Evolutionary conservation across 2,797 vertebrate species (phyloP).

Genomic region (Xyrichtys novacula): DNA sequence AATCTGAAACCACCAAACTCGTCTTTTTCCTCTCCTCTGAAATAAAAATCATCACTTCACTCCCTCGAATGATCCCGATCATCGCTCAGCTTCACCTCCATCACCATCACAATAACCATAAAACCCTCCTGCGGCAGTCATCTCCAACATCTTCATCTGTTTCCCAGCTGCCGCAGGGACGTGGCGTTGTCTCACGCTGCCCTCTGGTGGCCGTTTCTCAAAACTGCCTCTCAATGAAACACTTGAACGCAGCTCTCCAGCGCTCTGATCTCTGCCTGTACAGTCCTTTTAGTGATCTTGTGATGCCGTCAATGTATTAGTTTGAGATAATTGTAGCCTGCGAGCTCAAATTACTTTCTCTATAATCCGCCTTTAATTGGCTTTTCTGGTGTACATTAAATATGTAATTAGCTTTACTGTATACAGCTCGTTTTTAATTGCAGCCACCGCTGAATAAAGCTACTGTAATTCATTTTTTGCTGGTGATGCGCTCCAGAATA

Average conservation of each 20-base stretch:
- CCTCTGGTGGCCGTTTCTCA: constrained; percentile 51
- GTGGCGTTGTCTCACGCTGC: constrained; percentile 26
- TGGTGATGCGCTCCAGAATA: constrained; percentile 51
- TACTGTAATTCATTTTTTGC: constrained; percentile 66
- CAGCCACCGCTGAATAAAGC: constrained; percentile 57
- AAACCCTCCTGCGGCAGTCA: constrained; percentile 28
- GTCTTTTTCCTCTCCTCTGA: background rate
- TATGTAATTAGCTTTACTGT: constrained; percentile 73
- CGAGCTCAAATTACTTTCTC: constrained; percentile 59
- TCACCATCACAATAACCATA: constrained; percentile 48
- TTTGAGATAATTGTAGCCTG: constrained; percentile 62
- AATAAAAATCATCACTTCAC: constrained; percentile 22
- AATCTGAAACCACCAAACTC: too few species aligned
- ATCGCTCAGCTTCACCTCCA: constrained; percentile 23
- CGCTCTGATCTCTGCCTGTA: constrained; percentile 44
- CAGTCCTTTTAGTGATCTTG: constrained; percentile 48
- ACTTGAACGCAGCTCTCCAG: constrained; percentile 12
- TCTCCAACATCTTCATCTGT: constrained; percentile 14
- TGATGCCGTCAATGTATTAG: constrained; percentile 47
- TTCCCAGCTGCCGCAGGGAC: constrained; percentile 1
- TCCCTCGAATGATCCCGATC: constrained; percentile 17
- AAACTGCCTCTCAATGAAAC: constrained; percentile 15
- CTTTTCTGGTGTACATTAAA: constrained; percentile 71
- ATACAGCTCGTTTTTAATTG: constrained; percentile 62
- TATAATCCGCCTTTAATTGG: constrained; percentile 73